phyloP scores from a whole-genome alignment of 2,888 invertebrate genomes.

The Bellardia bayeri region DNA sequence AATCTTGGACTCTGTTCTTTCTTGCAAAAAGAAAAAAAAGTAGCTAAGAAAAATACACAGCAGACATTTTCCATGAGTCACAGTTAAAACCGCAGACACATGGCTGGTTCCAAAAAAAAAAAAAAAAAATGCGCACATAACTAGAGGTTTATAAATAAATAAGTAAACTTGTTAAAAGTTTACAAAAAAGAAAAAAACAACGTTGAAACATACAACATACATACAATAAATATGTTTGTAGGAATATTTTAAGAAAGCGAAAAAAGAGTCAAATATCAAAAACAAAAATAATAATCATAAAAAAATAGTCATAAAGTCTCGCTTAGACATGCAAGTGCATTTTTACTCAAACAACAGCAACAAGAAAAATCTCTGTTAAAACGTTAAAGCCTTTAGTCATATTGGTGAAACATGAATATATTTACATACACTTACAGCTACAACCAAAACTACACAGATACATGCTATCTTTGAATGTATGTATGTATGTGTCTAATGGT shows the following conservation, averaged over 20 bases:
- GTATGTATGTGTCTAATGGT: not conserved
- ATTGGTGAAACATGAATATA: constrained; percentile 63
- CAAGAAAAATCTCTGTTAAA: constrained; percentile 65
- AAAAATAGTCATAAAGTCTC: constrained; percentile 70
- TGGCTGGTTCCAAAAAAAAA: constrained; percentile 49
- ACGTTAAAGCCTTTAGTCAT: constrained; percentile 69
- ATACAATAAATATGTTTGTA: constrained; percentile 47
- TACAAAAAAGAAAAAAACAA: constrained; percentile 46
- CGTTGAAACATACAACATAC: constrained; percentile 14
- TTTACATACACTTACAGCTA: constrained; percentile 59
- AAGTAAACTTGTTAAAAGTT: constrained; percentile 70
- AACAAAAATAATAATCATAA: not conserved
- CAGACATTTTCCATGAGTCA: constrained; percentile 72
- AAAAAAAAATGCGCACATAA: constrained; percentile 44
- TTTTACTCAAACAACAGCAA: constrained; percentile 45
- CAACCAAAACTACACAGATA: not conserved
- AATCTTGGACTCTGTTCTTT: constrained; percentile 71
- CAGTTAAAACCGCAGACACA: constrained; percentile 66
- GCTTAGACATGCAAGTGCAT: constrained; percentile 73
- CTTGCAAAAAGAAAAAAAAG: constrained; percentile 29
- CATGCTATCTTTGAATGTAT: not conserved
- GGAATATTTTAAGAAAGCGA: constrained; percentile 58
- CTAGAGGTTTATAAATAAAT: constrained; percentile 64
- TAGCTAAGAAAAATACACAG: constrained; percentile 25
- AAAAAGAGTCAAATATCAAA: constrained; percentile 41